A percentile compares a stretch with the other conserved stretches of the same genome.
These are phyloP conservation scores for Dipodomys merriami DNA, from an alignment of 2,113 vertebrate species.

Conservation along the genomic window DNA sequence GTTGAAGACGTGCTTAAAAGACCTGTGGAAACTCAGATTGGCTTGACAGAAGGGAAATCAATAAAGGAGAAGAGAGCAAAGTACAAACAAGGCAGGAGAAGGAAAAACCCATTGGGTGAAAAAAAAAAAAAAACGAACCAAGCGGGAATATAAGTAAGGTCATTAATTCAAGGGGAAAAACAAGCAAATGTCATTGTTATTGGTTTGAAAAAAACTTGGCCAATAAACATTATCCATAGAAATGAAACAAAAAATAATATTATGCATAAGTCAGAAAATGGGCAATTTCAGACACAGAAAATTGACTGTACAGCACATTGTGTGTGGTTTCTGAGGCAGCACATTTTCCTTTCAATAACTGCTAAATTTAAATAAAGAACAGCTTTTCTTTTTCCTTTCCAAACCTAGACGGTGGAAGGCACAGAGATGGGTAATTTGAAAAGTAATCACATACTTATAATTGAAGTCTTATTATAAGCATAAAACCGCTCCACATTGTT, in stretches of 20 bases:
- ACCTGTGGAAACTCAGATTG: background rate
- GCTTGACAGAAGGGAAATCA: constrained; percentile 15
- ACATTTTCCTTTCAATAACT: constrained; percentile 58
- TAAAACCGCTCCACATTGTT: constrained; percentile 33
- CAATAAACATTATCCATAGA: background rate
- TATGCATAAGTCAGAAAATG: constrained; percentile 57
- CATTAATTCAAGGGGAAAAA: too few relatives aligned
- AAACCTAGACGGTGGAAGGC: constrained; percentile 19
- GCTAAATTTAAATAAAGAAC: constrained; percentile 67
- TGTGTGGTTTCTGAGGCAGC: constrained; percentile 63
- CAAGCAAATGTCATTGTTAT: background rate
- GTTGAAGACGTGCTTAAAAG: background rate
- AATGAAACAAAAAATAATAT: constrained; percentile 55
- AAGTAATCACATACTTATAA: constrained; percentile 55
- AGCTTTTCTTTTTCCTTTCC: constrained; percentile 59
- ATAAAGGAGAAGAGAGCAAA: background rate
- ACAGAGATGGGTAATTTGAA: constrained; percentile 46
- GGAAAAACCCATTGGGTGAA: background rate
- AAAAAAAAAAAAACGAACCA: background rate
- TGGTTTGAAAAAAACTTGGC: background rate
- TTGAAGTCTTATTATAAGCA: constrained; percentile 56
- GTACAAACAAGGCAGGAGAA: background rate
- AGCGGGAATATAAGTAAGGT: background rate
- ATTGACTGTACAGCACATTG: constrained; percentile 31
- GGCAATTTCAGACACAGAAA: background rate